Evolutionary conservation across 2,888 invertebrate species (phyloP).

Genomic region (Synanthedon formicaeformis): DNA sequence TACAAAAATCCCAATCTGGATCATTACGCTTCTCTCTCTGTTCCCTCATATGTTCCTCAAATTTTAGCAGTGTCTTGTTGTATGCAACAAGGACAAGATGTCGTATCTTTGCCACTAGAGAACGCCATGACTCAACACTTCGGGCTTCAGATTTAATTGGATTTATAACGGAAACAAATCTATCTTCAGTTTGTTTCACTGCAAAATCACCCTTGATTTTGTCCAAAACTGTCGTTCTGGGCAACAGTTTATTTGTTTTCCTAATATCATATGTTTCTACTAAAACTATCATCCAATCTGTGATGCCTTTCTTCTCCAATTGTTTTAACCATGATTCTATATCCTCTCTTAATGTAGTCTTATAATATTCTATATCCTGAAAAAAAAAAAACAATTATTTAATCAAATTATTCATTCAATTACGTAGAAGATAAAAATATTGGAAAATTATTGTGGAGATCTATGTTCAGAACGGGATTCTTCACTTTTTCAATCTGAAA

Average conservation of each 20-base stretch:
- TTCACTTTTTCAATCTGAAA: too few species aligned
- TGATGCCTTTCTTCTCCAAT: constrained; percentile 78
- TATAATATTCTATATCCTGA: constrained; percentile 93
- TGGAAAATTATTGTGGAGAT: too few species aligned
- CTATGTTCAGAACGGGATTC: too few species aligned
- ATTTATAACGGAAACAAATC: constrained; percentile 91
- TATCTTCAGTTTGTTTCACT: constrained; percentile 82
- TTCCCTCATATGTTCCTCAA: constrained; percentile 91
- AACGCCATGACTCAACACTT: constrained; percentile 91
- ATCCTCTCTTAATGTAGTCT: constrained; percentile 87
- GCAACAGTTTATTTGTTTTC: constrained; percentile 90
- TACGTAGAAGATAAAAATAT: too few species aligned
- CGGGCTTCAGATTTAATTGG: constrained; percentile 90
- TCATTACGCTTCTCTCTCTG: constrained; percentile 92
- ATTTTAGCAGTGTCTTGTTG: constrained; percentile 84
- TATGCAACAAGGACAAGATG: constrained; percentile 88
- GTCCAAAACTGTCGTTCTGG: constrained; percentile 92
- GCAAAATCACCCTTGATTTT: constrained; percentile 96
- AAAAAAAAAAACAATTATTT: background rate
- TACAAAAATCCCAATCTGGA: constrained; percentile 92
- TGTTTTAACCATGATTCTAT: constrained; percentile 89
- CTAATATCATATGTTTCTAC: constrained; percentile 93
- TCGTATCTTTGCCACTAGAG: constrained; percentile 84
- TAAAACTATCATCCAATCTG: constrained; percentile 94
- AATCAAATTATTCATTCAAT: background rate